These are phyloP conservation scores for Rhizoglyphus robini DNA, from an alignment of 1,140 invertebrate genomes.

Conservation along the genomic window DNA sequence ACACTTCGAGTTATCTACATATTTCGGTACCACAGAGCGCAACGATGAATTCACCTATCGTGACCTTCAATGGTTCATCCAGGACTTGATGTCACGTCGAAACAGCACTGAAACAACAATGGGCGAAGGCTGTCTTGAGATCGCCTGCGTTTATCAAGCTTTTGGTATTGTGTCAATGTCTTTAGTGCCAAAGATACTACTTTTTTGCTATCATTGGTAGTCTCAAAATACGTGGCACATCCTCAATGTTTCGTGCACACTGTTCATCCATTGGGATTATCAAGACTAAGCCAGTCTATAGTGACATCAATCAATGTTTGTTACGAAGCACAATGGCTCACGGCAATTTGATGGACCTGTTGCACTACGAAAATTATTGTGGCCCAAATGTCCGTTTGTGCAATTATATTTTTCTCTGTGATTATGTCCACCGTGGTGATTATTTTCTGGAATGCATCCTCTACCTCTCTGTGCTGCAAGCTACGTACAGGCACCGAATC, in stretches of 20 bases:
- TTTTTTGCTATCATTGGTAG: not conserved
- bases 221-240: not conserved
- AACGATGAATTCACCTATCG: not conserved
- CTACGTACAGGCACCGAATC: too few species aligned
- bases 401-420: too few species aligned
- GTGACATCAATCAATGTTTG: not conserved
- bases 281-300: not conserved
- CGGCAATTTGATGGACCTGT: slow-evolving; percentile 45
- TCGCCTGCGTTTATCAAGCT: not conserved
- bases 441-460: too few species aligned
- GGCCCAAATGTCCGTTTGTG: slow-evolving; percentile 43
- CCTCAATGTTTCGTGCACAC: not conserved
- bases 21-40: slow-evolving; percentile 14
- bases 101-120: not conserved
- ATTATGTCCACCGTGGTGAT: too few species aligned
- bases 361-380: slow-evolving; percentile 46
- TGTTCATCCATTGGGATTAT: not conserved
- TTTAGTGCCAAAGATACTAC: not conserved
- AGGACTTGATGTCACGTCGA: not conserved
- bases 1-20: slow-evolving; percentile 11
- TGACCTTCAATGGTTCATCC: not conserved
- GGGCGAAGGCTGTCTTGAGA: not conserved
- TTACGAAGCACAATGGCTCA: slow-evolving; percentile 29
- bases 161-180: not conserved
- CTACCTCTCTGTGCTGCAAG: too few species aligned